Percentiles rank a stretch among this genome's conserved stretches.
phyloP scores from a whole-genome alignment of 2,888 invertebrate species.

The Ophonus ardosiacus region DNA sequence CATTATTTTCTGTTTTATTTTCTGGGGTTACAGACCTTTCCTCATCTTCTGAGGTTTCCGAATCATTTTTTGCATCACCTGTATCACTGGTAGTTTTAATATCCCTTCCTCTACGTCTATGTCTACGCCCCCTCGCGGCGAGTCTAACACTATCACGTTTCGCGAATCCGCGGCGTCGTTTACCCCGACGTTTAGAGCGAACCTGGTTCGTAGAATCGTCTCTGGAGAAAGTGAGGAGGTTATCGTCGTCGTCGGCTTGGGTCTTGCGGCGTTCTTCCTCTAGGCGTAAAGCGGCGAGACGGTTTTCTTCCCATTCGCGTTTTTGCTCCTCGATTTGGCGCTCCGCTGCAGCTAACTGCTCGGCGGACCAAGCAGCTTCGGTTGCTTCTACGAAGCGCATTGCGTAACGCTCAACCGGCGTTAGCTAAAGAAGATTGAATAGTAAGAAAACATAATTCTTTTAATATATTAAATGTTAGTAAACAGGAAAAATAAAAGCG shows the following conservation, averaged over 20 bases:
- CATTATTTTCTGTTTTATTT: slow-evolving; percentile 63
- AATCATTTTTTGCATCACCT: slow-evolving; percentile 43
- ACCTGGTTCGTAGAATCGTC: slow-evolving; percentile 92
- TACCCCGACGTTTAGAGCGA: slow-evolving; percentile 77
- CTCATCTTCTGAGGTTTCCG: slow-evolving; percentile 53
- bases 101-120: slow-evolving; percentile 70
- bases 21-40: slow-evolving; percentile 12
- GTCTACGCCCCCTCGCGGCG: neutral
- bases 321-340: slow-evolving; percentile 91
- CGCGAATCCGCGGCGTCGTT: slow-evolving; percentile 62
- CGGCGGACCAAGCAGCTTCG: slow-evolving; percentile 87
- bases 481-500: no score
- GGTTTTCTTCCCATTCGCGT: slow-evolving; percentile 92
- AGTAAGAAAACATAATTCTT: slow-evolving; percentile 14
- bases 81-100: slow-evolving; percentile 66
- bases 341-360: slow-evolving; percentile 92
- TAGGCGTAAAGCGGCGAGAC: slow-evolving; percentile 84
- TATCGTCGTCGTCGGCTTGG: slow-evolving; percentile 80
- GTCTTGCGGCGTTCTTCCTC: slow-evolving; percentile 81
- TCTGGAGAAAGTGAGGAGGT: slow-evolving; percentile 85
- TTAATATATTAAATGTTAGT: no score
- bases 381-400: slow-evolving; percentile 94
- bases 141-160: slow-evolving; percentile 63
- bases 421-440: slow-evolving; percentile 80
- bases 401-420: slow-evolving; percentile 96